phyloP scores from a whole-genome alignment of 2,113 vertebrate species.

The Caranx ignobilis region DNA sequence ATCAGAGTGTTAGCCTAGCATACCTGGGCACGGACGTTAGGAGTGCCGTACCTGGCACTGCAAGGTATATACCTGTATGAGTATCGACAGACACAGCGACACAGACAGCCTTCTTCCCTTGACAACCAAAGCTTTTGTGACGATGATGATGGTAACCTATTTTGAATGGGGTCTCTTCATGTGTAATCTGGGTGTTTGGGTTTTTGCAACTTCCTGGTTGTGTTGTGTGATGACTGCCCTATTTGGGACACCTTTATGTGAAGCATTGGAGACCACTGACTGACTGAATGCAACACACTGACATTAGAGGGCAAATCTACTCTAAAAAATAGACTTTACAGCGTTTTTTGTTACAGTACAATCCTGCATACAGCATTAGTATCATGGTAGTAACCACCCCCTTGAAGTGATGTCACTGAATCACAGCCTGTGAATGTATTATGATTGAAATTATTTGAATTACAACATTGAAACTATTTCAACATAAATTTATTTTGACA shows the following conservation, averaged over 20 bases:
- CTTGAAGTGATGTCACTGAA: background rate
- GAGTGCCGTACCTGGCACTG: background rate
- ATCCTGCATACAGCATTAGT: too few species aligned
- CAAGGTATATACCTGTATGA: conserved; percentile 14
- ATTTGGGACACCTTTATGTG: background rate
- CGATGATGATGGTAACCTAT: fast-evolving
- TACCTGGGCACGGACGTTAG: background rate
- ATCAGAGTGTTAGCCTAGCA: conserved; percentile 31
- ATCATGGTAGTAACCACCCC: too few species aligned
- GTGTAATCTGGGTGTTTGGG: background rate
- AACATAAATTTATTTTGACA: background rate
- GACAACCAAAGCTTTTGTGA: background rate
- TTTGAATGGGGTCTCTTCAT: background rate
- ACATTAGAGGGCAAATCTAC: background rate
- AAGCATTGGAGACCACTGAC: background rate
- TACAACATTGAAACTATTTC: too few species aligned
- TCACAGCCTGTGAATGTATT: too few species aligned
- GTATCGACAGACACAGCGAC: background rate
- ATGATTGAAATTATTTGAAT: background rate
- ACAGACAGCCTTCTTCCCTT: background rate
- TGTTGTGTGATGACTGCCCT: background rate
- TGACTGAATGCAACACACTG: background rate
- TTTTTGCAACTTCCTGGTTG: background rate
- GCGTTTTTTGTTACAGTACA: background rate
- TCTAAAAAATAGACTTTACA: background rate